These are phyloP conservation scores for Amphimedon queenslandica DNA, from an alignment of 37 sponge, comb jelly and placozoan genomes.

Conservation along the genomic window DNA sequence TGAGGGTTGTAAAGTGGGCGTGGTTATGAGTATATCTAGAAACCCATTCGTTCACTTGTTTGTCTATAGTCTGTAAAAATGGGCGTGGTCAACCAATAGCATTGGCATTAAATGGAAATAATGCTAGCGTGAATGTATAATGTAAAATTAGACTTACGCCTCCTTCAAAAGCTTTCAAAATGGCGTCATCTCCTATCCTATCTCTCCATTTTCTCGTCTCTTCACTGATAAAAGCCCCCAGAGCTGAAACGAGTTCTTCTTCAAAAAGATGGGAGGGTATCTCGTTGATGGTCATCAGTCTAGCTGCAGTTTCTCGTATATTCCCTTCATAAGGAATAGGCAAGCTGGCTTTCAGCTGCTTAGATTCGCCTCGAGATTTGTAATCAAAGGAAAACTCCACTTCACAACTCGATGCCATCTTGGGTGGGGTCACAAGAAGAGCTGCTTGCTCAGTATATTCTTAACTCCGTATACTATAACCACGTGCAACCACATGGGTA, in stretches of 20 bases:
- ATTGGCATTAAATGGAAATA: too few species aligned
- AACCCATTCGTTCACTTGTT: slow-evolving; percentile 18
- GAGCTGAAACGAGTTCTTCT: neutral
- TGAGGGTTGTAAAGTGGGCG: slow-evolving; percentile 10
- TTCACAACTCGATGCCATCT: too few species aligned
- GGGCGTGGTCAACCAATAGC: too few species aligned
- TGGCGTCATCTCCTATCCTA: neutral
- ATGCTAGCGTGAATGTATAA: too few species aligned
- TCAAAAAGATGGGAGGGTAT: neutral
- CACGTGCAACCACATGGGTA: too few species aligned
- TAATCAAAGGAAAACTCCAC: neutral
- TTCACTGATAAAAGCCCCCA: neutral
- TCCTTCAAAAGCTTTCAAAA: too few species aligned
- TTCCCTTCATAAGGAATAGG: neutral
- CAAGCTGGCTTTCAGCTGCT: neutral
- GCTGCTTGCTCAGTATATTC: too few species aligned
- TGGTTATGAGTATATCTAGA: slow-evolving; percentile 22
- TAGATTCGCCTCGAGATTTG: neutral
- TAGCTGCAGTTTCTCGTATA: neutral
- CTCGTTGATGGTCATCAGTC: neutral
- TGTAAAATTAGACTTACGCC: too few species aligned
- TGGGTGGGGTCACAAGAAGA: too few species aligned
- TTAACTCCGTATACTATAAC: too few species aligned
- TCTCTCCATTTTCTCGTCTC: neutral
- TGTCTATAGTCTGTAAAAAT: neutral